Base-by-base conservation (phyloP, 2,113 vertebrate genomes). In the Rallus limicola region DNA sequence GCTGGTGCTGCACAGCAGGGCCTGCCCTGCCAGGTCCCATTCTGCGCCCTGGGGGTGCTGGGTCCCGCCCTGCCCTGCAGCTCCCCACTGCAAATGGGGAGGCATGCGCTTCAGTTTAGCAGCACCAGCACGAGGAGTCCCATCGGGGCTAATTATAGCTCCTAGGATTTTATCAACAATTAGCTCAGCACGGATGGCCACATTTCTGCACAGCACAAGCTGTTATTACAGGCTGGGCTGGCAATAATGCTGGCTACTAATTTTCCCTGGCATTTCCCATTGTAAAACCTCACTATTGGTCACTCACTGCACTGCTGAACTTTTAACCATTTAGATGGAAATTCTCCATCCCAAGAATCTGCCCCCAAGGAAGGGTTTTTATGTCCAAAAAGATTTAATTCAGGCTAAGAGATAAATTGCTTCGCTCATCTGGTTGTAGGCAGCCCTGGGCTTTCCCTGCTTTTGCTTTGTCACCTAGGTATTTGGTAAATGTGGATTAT, bases 131-230 rank as follows among this genome's bases (percentile, higher is more conserved):
- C 0, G 0, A 87, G 67, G 59, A 76, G 78, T 91, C 94, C 90
- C 93, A 67, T 42, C 0, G 90, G 84, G 85, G 82, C 87, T 94
- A 91, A 97, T 94, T 96, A 93, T 44, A 93, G 76, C 95, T 94
- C 79, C 69, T 94, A 95, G 83, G 96, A 92, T 97, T 97, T 96
- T 83, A 90, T 90, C 96, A 97, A 92, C 95, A 96, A 95, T 97
- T 96, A 96, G 86, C 93, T 95, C 76, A 95, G 93, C 92, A 53
- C 18, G 81, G 83, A 93, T 90, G 84, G 82, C 75, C 91, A 75
- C 94, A 97, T 96, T 71, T 94, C 96, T 95, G 94, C 88, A 36
- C 56, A 46, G 92, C 2, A 0, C 59, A 92, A 92, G 96, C 93
- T 93, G 78, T 94, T 89, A 24, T 55, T 67, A 55, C 79, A 3